Evolutionary conservation across 2,113 vertebrate genomes (phyloP).

Genomic region (Syrmaticus mikado): DNA sequence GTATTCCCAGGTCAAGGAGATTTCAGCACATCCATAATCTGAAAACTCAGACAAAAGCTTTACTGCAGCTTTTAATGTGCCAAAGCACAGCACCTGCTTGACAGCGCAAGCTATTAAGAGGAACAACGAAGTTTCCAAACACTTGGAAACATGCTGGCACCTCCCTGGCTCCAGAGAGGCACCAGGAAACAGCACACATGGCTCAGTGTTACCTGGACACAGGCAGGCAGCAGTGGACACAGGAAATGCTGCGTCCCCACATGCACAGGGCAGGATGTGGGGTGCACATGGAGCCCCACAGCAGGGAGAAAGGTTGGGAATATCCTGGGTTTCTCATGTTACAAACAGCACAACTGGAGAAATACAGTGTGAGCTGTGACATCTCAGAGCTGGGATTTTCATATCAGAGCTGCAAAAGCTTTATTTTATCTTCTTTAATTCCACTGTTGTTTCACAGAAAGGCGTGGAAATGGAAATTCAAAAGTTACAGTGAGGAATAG

Average conservation of each 20-base stretch:
- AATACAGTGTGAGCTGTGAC: background rate
- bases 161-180: background rate
- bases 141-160: background rate
- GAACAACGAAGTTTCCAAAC: background rate
- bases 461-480: background rate
- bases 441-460: background rate
- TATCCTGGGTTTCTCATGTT: accelerated
- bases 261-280: background rate
- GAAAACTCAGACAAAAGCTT: conserved; percentile 17
- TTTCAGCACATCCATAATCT: background rate
- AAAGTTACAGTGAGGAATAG: background rate
- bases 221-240: background rate
- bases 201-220: background rate
- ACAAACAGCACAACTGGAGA: background rate
- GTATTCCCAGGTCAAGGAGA: background rate
- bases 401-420: background rate
- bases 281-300: background rate
- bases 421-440: background rate
- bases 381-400: background rate
- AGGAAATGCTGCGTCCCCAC: background rate
- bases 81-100: background rate
- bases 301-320: background rate
- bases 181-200: background rate
- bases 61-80: background rate
- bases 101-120: background rate